Evolutionary conservation across 2,797 vertebrate species (phyloP).

Genomic region (Typhlichthys eigenmanni): DNA sequence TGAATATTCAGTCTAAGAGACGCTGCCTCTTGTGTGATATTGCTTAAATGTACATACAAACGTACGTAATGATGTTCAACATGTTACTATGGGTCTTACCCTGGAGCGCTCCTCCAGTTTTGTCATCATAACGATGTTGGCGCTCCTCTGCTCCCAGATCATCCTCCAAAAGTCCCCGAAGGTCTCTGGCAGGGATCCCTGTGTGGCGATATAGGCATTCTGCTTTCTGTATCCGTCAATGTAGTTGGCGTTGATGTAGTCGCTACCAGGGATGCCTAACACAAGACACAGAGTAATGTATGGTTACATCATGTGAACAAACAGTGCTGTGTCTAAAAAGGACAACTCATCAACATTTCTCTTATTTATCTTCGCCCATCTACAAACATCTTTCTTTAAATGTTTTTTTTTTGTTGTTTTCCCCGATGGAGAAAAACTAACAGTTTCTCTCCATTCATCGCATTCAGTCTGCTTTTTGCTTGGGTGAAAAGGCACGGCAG

Average conservation of each 20-base stretch:
- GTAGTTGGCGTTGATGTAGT: conserved; percentile 98
- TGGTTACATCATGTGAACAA: not conserved
- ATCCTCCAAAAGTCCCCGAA: conserved; percentile 99
- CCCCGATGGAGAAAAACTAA: conserved; percentile 43
- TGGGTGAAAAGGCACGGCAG: conserved; percentile 68
- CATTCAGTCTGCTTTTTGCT: conserved; percentile 57
- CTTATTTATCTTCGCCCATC: not conserved
- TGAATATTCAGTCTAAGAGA: too few relatives aligned
- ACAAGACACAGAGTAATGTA: not conserved
- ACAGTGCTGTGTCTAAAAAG: not conserved
- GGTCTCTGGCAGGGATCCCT: conserved; percentile 93
- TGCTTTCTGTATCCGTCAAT: conserved; percentile 98
- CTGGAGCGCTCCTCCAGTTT: conserved; percentile 96
- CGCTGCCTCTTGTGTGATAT: too few relatives aligned
- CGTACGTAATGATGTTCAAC: not conserved
- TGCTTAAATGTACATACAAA: too few relatives aligned
- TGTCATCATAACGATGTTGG: conserved; percentile 98
- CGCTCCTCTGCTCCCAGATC: conserved; percentile 98
- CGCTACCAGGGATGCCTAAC: conserved; percentile 95
- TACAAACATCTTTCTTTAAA: conserved; percentile 38
- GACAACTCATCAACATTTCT: not conserved
- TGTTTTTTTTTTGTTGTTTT: too few relatives aligned
- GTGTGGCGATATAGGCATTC: conserved; percentile 97
- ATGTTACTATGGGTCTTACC: conserved; percentile 74
- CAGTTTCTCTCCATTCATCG: conserved; percentile 44